Evolutionary conservation across 2,888 invertebrate genomes (phyloP).

Genomic region (Rhingia campestris): DNA sequence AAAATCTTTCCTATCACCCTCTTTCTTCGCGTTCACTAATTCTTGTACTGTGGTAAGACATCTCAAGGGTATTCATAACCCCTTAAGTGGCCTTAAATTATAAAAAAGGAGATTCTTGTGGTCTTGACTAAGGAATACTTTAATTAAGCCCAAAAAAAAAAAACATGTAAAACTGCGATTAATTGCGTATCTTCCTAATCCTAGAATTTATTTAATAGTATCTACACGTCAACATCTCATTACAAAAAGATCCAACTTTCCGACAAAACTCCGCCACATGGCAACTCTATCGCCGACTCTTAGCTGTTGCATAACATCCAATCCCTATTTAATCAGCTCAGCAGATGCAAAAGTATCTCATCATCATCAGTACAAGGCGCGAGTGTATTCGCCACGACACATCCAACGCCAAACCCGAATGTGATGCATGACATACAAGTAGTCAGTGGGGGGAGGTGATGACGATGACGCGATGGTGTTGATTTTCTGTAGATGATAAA

Average conservation of each 20-base stretch:
- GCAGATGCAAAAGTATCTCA: constrained; percentile 54
- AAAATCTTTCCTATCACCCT: too few species aligned
- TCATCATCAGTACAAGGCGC: constrained; percentile 36
- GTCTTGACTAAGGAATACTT: too few species aligned
- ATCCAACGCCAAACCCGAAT: constrained; percentile 26
- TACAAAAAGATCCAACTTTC: not conserved
- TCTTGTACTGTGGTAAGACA: too few species aligned
- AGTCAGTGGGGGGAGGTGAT: constrained; percentile 1
- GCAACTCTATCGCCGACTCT: constrained; percentile 41
- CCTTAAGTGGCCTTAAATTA: too few species aligned
- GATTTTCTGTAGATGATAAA: not conserved
- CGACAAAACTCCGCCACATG: constrained; percentile 6
- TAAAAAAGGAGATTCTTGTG: too few species aligned
- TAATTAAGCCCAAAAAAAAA: too few species aligned
- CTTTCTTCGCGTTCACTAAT: too few species aligned
- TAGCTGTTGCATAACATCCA: constrained; percentile 66
- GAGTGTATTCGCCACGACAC: constrained; percentile 42
- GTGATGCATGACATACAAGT: not conserved
- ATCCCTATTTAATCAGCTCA: constrained; percentile 64
- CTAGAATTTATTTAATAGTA: too few species aligned
- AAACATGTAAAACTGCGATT: too few species aligned
- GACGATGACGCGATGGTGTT: constrained; percentile 3
- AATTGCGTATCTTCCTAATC: too few species aligned
- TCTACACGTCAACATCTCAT: not conserved
- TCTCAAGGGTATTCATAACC: too few species aligned